Conservation (phyloP, 2,113 vertebrate genomes). For the Connochaetes taurinus region DNA sequence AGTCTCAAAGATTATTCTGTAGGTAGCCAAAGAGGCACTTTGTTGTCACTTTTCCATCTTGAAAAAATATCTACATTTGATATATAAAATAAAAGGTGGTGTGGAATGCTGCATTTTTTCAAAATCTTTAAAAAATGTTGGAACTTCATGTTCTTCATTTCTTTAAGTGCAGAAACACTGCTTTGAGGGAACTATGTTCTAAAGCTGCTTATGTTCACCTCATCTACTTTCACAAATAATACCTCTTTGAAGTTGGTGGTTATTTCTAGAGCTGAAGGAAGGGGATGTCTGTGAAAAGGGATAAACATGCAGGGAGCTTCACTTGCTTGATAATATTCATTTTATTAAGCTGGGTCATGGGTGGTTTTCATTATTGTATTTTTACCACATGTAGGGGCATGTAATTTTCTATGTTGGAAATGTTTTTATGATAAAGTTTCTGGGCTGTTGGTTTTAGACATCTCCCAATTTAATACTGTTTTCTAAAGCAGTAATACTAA, state of each 20-base stretch:
- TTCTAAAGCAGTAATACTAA: background rate
- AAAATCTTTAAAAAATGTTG: background rate
- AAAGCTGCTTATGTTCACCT: constrained; percentile 17
- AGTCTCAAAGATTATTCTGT: background rate
- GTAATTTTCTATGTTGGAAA: background rate
- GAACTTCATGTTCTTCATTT: background rate
- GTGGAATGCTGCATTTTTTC: background rate
- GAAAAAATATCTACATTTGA: background rate
- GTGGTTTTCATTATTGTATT: background rate
- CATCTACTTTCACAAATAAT: background rate
- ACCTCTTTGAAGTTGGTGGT: background rate
- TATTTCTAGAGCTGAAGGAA: background rate
- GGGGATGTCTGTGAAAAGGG: background rate
- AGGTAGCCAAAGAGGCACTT: background rate
- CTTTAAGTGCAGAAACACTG: background rate
- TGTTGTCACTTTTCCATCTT: background rate
- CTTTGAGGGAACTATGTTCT: background rate
- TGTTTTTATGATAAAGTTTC: background rate
- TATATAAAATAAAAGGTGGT: background rate
- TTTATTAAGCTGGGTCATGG: background rate
- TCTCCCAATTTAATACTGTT: background rate
- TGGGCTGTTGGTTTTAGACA: background rate
- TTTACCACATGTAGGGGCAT: background rate
- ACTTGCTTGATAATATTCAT: background rate
- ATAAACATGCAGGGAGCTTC: background rate